A percentile compares a stretch with the other conserved stretches of the same genome.
phyloP scores from a whole-genome alignment of 2,113 vertebrate species.

The Suncus etruscus region DNA sequence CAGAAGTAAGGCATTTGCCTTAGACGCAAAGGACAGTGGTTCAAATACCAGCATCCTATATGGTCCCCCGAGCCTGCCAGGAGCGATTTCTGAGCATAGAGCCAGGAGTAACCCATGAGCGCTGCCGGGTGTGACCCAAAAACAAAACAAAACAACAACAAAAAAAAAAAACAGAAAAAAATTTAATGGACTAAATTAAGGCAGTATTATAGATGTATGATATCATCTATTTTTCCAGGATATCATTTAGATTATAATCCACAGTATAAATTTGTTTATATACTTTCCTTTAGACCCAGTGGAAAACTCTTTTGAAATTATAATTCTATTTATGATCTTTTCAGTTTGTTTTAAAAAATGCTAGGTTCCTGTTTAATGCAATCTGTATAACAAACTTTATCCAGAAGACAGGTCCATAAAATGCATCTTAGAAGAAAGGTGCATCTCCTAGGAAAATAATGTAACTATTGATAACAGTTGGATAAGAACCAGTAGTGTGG shows the following conservation, averaged over 20 bases:
- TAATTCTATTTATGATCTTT: background rate
- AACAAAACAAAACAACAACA: no score
- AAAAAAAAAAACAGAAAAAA: no score
- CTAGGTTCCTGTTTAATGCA: background rate
- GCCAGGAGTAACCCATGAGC: no score
- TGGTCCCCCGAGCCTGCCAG: no score
- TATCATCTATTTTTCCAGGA: background rate
- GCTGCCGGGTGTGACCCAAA: no score
- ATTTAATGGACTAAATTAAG: no score
- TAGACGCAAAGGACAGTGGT: no score
- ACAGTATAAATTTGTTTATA: background rate
- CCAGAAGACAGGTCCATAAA: background rate
- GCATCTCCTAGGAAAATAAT: background rate
- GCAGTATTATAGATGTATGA: no score
- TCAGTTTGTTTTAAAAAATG: background rate
- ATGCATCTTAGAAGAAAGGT: background rate
- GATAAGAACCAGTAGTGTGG: accelerated
- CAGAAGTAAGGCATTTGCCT: no score
- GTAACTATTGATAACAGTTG: no score
- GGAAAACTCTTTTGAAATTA: background rate
- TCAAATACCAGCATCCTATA: no score
- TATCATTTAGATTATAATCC: background rate
- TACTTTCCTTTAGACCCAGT: background rate
- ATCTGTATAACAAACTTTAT: background rate
- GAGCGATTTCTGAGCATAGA: no score